Percentiles rank a stretch among this genome's conserved stretches.
Evolutionary conservation across 2,797 vertebrate species (phyloP).

Genomic region (Parambassis ranga): DNA sequence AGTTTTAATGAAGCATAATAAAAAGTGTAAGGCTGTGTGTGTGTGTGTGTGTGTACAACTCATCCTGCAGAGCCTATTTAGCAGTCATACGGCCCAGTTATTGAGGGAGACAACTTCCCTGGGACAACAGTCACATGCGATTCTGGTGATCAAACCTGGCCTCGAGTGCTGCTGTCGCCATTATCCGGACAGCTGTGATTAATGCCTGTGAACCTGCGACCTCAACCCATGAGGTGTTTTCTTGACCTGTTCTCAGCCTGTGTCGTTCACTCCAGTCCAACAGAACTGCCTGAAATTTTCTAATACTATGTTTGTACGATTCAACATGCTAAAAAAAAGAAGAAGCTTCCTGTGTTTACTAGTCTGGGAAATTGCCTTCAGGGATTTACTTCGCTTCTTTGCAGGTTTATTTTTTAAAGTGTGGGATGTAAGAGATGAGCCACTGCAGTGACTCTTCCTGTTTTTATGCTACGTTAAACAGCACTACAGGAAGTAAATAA

Average conservation of each 20-base stretch:
- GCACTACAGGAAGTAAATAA: no score
- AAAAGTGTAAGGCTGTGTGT: constrained; percentile 1
- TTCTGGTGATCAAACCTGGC: constrained; percentile 75
- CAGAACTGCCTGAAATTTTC: background rate
- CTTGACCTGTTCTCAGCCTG: constrained; percentile 63
- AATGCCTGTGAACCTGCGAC: constrained; percentile 76
- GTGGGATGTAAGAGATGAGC: no score
- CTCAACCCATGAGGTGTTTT: constrained; percentile 62
- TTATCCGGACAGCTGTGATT: constrained; percentile 82
- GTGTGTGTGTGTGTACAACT: constrained; percentile 21
- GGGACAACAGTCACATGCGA: constrained; percentile 74
- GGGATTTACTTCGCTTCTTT: no score
- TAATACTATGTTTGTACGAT: background rate
- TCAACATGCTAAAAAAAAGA: background rate
- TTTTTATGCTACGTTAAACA: no score
- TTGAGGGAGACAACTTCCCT: constrained; percentile 73
- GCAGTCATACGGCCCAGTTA: constrained; percentile 20
- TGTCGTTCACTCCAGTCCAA: constrained; percentile 22
- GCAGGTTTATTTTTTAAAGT: no score
- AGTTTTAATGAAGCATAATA: no score
- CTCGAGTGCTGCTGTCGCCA: constrained; percentile 68
- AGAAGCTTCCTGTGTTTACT: constrained; percentile 4
- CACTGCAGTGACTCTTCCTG: no score
- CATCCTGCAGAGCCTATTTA: constrained; percentile 18
- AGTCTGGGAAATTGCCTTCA: background rate